Base-by-base conservation (phyloP, 2,797 vertebrate species). In the Phrynocephalus vlangalii region DNA sequence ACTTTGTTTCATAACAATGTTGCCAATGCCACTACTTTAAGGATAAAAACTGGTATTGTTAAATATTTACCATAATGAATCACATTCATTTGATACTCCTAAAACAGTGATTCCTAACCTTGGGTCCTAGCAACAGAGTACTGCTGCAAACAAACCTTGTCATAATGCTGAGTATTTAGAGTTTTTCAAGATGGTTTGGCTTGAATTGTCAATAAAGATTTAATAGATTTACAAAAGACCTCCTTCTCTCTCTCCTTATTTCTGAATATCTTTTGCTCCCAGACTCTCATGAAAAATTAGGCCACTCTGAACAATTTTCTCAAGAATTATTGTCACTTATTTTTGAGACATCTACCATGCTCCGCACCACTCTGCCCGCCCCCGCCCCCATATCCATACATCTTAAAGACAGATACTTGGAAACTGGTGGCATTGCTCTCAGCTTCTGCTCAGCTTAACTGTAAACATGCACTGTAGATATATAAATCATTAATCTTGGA, bases 401-500 rank as follows among this genome's bases (percentile, higher is more conserved):
- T 63, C 70, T 73, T 67, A 63, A 30, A 81, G 56, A 5, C 52
- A 50, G 22, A 16, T 10, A 50, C 79, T 60, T 83, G 33, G 73
- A 70, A 83, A 79, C 60, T 1, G 1, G 7, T 48, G 20, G 30
- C 24, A 6, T 56, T 26, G 24, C 38, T 48, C n/a, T 88, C 22
- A 9, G 78, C 38, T 84, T 56, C 73, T 73, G 52, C 38, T 66
- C 56, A 80, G 5, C 68, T 15, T 80, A 83, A 67, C 80, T n/a
- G n/a, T 60, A 70, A 81, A 78, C 18, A 11, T 30, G 38, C n/a
- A 33, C 26, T 28, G 60, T 67, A 66, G 70, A 24, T 52, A 26
- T 33, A 33, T 63, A 73, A 48, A 73, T 72, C 73, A 88, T 80
- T 88, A 67, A 22, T 73, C 68, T 88, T 60, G 44, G 44, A 79